Evolutionary conservation across 2,888 invertebrate genomes (phyloP).

Genomic region (Drosophila testacea): DNA sequence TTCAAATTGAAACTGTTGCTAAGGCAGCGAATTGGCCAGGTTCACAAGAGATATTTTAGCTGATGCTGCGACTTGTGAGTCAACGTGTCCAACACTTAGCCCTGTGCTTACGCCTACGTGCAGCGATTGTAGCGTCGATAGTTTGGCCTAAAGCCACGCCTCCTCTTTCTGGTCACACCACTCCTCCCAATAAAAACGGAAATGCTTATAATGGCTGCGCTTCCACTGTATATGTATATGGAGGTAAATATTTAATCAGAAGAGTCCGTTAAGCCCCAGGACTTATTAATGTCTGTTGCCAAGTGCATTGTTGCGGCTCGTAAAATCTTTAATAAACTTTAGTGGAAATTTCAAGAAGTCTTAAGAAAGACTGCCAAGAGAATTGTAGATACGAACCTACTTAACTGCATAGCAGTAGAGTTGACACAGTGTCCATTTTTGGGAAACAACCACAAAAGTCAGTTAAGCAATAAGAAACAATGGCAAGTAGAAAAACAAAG

Average conservation of each 20-base stretch:
- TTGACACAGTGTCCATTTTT: neutral
- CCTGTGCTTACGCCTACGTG: slow-evolving; percentile 38
- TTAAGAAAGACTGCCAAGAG: slow-evolving; percentile 3
- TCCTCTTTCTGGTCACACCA: neutral
- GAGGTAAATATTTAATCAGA: slow-evolving; percentile 66
- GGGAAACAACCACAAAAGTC: slow-evolving; percentile 28
- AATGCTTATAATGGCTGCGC: slow-evolving; percentile 59
- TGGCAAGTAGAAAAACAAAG: slow-evolving; percentile 34
- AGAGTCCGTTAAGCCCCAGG: slow-evolving; percentile 10
- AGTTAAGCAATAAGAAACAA: slow-evolving; percentile 24
- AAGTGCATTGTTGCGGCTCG: slow-evolving; percentile 42
- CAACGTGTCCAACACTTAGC: slow-evolving; percentile 13
- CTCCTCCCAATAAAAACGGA: slow-evolving; percentile 1
- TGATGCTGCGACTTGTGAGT: slow-evolving; percentile 60
- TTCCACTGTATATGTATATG: slow-evolving; percentile 62
- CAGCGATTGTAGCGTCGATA: slow-evolving; percentile 24
- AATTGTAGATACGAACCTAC: neutral
- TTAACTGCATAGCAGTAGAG: neutral
- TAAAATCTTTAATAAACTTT: slow-evolving; percentile 57
- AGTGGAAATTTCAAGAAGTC: neutral
- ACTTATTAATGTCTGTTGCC: slow-evolving; percentile 20
- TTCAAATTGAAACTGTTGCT: slow-evolving; percentile 52
- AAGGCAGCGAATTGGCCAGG: slow-evolving; percentile 45
- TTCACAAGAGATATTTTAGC: slow-evolving; percentile 51
- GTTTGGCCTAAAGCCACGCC: slow-evolving; percentile 17